Evolutionary conservation across 30 jellyfish, hydroid and myxozoan species (phyloP), one percentile per base, ranked within the genome.

Genomic region (Hydractinia echinata): DNA sequence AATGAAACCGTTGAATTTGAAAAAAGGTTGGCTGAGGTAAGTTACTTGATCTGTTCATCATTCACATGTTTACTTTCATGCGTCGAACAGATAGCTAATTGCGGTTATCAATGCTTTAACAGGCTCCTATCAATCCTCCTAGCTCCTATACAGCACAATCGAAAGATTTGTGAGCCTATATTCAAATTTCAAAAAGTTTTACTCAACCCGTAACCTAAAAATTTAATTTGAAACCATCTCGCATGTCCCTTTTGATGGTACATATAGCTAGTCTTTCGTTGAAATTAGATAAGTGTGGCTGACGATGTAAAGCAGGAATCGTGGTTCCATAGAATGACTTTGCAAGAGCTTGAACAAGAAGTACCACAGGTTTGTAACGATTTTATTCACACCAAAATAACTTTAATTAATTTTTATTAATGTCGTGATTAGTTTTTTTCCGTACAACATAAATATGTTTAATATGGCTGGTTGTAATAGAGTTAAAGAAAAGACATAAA

Each of bases 231-330:
- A 30, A 30, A 30, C 44, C 44, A 30, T 30, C 44, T 30, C 2
- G 44, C 2, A 30, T 30, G 44, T 30, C 44, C 44, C 44, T 30
- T 30, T 30, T 30, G 44, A 30, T 30, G 44, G 44, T 2, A 30
- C 44, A 30, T 30, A 30, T 30, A 30, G 2, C 1, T 30, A 30
- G 44, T 30, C 44, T 30, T 1, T 30, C 2, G 2, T 58, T 70
- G 18, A 8, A 16, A 48, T 67, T 67, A 94, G 99, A 94, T 94
- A 67, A 88, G 97, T 64, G 95, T 94, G 8, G 83, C 96, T 58
- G 99, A 94, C 73, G 99, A 94, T 77, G 94, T 79, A 58, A 94
- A 94, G 61, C 95, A 96, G 30, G 97, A 94, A 70, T 81, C 99
- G 18, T 94, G 99, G 99, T 94, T 94, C 67, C 96, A 84, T 21